Conservation (phyloP, 2,797 vertebrate genomes). For the Spheniscus humboldti region DNA sequence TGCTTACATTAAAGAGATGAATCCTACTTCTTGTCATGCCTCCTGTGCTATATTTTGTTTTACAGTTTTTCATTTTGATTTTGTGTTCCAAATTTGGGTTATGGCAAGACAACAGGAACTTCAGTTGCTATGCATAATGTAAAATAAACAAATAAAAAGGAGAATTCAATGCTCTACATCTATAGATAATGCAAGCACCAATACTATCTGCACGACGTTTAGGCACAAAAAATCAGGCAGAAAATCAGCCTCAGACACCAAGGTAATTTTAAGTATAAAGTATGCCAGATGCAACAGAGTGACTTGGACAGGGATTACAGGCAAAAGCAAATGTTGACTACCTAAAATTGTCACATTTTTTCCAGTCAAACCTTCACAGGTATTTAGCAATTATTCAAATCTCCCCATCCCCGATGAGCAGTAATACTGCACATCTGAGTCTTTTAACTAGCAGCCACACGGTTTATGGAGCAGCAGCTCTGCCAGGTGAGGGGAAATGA, state of each 20-base stretch:
- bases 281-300: neutral
- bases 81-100: neutral
- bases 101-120: neutral
- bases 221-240: neutral
- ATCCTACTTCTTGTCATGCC: neutral
- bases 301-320: neutral
- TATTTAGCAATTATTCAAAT: neutral
- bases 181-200: neutral
- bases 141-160: neutral
- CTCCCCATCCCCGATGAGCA: neutral
- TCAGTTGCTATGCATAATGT: neutral
- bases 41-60: neutral
- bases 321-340: neutral
- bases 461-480: neutral
- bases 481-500: neutral
- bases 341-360: neutral
- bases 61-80: neutral
- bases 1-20: neutral
- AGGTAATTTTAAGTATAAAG: neutral
- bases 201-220: neutral
- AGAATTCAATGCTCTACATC: neutral
- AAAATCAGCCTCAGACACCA: neutral
- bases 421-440: neutral
- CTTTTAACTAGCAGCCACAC: neutral
- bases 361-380: neutral